Conservation (phyloP, 2,888 invertebrate genomes). For the Galeruca laticollis region DNA sequence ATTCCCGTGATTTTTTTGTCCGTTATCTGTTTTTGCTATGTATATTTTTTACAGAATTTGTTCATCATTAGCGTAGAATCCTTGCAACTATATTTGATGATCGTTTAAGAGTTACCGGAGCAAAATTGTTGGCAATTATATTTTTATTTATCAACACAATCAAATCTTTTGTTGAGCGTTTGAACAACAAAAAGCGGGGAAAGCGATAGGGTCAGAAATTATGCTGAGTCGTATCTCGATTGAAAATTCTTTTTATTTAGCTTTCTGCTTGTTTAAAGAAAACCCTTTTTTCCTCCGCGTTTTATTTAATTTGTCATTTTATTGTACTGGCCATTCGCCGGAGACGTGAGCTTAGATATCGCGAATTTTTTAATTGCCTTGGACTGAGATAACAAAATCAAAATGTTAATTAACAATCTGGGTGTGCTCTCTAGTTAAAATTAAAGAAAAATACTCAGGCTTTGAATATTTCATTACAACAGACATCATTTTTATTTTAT, state of each 20-base stretch:
- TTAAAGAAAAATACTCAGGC: slow-evolving; percentile 65
- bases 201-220: slow-evolving; percentile 46
- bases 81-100: slow-evolving; percentile 37
- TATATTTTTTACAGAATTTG: slow-evolving; percentile 18
- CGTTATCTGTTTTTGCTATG: neutral
- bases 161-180: slow-evolving; percentile 44
- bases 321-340: slow-evolving; percentile 61
- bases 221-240: slow-evolving; percentile 56
- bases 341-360: slow-evolving; percentile 63
- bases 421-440: slow-evolving; percentile 64
- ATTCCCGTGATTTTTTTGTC: neutral
- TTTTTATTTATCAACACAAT: slow-evolving; percentile 50
- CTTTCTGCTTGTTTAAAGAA: slow-evolving; percentile 64
- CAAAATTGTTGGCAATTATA: slow-evolving; percentile 42
- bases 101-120: slow-evolving; percentile 29
- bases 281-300: slow-evolving; percentile 58
- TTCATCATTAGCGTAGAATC: slow-evolving; percentile 31
- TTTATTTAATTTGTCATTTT: slow-evolving; percentile 67
- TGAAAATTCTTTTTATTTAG: slow-evolving; percentile 65
- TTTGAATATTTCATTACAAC: slow-evolving; percentile 63
- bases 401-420: slow-evolving; percentile 67
- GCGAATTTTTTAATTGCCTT: slow-evolving; percentile 67
- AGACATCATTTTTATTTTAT: slow-evolving; percentile 54
- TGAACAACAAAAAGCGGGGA: slow-evolving; percentile 41
- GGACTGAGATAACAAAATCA: slow-evolving; percentile 67